Evolutionary conservation across 2,113 vertebrate genomes (phyloP).

Genomic region (Dromiciops gliroides): DNA sequence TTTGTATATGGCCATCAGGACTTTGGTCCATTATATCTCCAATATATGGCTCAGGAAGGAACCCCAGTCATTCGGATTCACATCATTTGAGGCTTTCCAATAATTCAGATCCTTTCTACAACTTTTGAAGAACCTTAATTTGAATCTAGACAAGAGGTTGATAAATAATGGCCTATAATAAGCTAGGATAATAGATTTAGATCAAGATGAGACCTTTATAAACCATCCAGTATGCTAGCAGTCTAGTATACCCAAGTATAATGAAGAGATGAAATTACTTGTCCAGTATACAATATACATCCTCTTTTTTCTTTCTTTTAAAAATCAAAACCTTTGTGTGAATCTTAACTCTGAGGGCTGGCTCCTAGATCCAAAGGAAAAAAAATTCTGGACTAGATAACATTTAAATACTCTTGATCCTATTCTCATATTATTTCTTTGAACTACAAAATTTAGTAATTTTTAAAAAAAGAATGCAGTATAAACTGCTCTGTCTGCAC

Average conservation of each 20-base stretch:
- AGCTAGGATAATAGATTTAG: neutral
- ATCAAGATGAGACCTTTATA: neutral
- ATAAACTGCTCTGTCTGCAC: neutral
- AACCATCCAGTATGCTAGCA: neutral
- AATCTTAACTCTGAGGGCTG: neutral
- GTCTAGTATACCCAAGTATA: neutral
- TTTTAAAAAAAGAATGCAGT: neutral
- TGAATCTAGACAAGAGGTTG: neutral
- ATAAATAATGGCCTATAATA: neutral
- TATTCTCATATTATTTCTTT: neutral
- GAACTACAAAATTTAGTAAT: neutral
- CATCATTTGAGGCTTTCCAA: neutral
- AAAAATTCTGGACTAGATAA: neutral
- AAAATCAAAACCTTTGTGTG: neutral
- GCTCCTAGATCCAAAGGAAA: neutral
- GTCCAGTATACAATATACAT: neutral
- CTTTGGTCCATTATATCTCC: neutral
- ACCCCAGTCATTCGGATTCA: neutral
- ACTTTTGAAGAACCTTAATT: neutral
- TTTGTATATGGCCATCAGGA: neutral
- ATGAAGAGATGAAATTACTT: neutral
- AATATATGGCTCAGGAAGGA: neutral
- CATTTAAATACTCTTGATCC: neutral
- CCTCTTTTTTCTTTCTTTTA: neutral
- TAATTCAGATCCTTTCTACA: neutral